Base-by-base conservation (phyloP, 2,797 vertebrate genomes). In the Takifugu rubripes region DNA sequence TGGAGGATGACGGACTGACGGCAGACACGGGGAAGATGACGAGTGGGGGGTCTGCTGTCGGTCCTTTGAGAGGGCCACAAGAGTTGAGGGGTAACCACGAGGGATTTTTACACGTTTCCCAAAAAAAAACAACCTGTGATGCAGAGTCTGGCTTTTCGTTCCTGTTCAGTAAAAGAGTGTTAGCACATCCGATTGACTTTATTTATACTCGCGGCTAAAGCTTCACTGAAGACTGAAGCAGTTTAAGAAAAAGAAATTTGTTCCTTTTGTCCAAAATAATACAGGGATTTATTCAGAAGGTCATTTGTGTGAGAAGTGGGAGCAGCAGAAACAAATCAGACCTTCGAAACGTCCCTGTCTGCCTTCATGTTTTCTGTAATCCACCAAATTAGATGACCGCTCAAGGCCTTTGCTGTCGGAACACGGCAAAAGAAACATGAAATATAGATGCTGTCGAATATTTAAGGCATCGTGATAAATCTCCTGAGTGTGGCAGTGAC, bases 281-380 rank as follows among this genome's bases (percentile, higher is more conserved):
- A 16, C 17, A 29, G 5, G 25, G 6, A 45, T 56, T 46, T 52
- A 5, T 26, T 16, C 11, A 42, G 8, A 40, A 16, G 25, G 16
- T 43, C 27, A 25, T 66, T 25, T 17, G 46, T 58, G 43, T 61
- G 42, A 16, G 24, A 36, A 44, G 29, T 21, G 5, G 25, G 3
- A 14, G 48, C 4, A 11, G 11, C 14, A 31, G 16, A 16, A 10
- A 21, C 45, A 5, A 47, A n/a, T 17, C 45, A 5, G 3, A 45
- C 48, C 69, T 64, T 53, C 25, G 11, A 2, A 57, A 49, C 45
- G 31, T 36, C 52, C 51, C 40, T 10, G 12, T 59, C 17, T 21
- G 33, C 51, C 54, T 66, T 66, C 10, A 29, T 52, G 15, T 59
- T 75, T 62, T 54, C 25, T 15, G 51, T 72, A 68, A 66, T 9